phyloP scores from a whole-genome alignment of 2,888 invertebrate species.

The Calliscelio sp. region DNA sequence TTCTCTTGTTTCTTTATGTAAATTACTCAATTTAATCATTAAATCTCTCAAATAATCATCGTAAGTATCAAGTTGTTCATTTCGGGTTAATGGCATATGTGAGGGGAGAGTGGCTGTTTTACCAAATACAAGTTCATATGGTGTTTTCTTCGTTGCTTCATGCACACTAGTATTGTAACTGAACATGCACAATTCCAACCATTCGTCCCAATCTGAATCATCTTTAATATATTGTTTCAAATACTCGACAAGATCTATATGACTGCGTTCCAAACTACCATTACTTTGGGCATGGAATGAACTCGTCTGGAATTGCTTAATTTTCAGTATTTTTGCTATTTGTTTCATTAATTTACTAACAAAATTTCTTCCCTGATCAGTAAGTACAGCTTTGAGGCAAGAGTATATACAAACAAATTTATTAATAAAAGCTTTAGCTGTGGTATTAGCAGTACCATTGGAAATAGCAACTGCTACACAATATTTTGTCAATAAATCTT shows the following conservation, averaged over 20 bases:
- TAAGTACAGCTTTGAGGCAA: background rate
- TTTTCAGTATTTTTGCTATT: background rate
- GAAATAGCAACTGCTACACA: background rate
- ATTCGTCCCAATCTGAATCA: conserved; percentile 1
- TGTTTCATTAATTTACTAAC: background rate
- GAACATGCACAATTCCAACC: background rate
- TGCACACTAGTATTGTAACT: background rate
- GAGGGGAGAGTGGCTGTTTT: background rate
- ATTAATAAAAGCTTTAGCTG: background rate
- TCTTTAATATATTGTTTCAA: background rate
- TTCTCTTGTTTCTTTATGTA: too few relatives aligned
- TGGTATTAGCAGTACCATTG: background rate
- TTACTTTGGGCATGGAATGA: background rate
- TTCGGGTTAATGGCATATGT: background rate
- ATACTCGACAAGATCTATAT: background rate
- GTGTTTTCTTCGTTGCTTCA: background rate
- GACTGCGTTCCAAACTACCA: background rate
- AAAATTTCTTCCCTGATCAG: background rate
- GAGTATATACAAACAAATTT: background rate
- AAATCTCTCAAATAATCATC: too few relatives aligned
- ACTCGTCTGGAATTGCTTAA: background rate
- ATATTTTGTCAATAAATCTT: background rate
- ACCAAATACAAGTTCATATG: background rate
- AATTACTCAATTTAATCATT: too few relatives aligned
- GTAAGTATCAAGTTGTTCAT: conserved; percentile 1